Conservation (phyloP, 2,797 vertebrate species). For the Borostomias antarcticus region DNA sequence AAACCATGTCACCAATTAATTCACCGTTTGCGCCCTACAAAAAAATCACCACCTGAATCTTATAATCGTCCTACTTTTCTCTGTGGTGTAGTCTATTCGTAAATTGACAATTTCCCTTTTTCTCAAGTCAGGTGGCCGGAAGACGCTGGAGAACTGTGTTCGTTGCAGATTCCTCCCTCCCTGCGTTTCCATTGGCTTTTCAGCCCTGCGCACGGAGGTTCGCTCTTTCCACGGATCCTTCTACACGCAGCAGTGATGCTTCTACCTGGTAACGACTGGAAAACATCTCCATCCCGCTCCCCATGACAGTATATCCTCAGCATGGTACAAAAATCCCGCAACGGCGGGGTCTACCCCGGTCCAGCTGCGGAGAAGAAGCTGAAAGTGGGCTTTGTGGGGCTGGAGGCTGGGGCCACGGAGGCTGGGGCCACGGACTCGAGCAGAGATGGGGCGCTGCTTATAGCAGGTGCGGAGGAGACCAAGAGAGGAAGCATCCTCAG, state of each 20-base stretch:
- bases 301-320: constrained; percentile 30
- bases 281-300: background rate
- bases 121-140: constrained; percentile 30
- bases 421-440: constrained; percentile 86
- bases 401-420: constrained; percentile 88
- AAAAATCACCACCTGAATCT: no score
- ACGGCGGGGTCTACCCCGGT: constrained; percentile 92
- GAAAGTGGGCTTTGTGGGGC: constrained; percentile 95
- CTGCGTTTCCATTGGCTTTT: constrained; percentile 17
- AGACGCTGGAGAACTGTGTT: constrained; percentile 26
- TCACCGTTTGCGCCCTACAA: no score
- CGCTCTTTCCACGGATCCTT: background rate
- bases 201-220: constrained; percentile 3
- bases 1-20: background rate
- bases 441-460: constrained; percentile 92
- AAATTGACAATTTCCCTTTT: constrained; percentile 30
- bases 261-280: background rate
- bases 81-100: no score
- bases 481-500: constrained; percentile 86
- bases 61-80: no score
- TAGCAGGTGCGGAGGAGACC: constrained; percentile 78
- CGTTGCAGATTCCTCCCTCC: background rate
- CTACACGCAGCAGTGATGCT: constrained; percentile 2
- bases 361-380: constrained; percentile 91
- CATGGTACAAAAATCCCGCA: constrained; percentile 94